Percentiles rank a stretch among this genome's conserved stretches.
Evolutionary conservation across 2,888 invertebrate genomes (phyloP).

Genomic region (Plusia festucae): DNA sequence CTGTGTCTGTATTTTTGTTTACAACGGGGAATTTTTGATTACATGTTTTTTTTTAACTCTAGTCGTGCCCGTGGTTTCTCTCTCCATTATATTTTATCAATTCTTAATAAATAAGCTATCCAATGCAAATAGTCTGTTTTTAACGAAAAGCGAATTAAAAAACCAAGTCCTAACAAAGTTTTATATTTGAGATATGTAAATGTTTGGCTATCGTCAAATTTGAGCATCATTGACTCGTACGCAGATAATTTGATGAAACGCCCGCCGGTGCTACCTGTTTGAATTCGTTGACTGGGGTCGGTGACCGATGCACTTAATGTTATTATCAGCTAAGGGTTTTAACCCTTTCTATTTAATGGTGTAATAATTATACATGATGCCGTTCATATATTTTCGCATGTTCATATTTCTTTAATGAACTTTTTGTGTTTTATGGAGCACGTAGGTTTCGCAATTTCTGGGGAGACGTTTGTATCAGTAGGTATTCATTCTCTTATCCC

Average conservation of each 20-base stretch:
- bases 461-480: background rate
- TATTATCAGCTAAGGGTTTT: constrained; percentile 41
- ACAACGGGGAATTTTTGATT: too few species aligned
- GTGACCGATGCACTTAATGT: constrained; percentile 51
- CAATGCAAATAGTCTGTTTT: too few species aligned
- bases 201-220: constrained; percentile 7
- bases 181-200: background rate
- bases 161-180: too few species aligned
- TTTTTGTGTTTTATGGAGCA: background rate
- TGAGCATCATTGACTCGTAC: constrained; percentile 38
- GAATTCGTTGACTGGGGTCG: constrained; percentile 40
- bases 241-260: constrained; percentile 54
- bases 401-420: background rate
- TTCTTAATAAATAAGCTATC: too few species aligned
- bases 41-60: too few species aligned
- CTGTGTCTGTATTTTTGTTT: too few species aligned
- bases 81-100: too few species aligned
- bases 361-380: constrained; percentile 30
- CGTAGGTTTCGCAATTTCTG: too few species aligned
- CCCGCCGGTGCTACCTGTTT: constrained; percentile 53
- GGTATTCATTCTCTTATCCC: background rate
- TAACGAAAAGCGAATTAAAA: too few species aligned
- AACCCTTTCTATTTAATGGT: constrained; percentile 30
- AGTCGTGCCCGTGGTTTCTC: too few species aligned
- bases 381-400: constrained; percentile 21